phyloP scores from a whole-genome alignment of 2,888 invertebrate species.

The Dione vanillae region DNA sequence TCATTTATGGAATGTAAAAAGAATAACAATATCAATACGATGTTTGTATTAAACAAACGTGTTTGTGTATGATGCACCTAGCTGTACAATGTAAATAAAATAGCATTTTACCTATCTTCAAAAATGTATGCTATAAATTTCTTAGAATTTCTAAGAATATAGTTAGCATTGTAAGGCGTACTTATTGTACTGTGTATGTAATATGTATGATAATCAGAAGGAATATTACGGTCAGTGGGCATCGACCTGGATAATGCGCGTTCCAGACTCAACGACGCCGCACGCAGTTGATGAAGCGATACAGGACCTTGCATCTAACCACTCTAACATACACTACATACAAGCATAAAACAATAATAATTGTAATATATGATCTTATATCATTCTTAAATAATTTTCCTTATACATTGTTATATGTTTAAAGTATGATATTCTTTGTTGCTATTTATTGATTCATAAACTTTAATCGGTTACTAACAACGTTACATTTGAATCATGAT shows the following conservation, averaged over 20 bases:
- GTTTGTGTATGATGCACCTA: neutral
- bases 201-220: constrained; percentile 48
- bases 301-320: constrained; percentile 43
- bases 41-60: neutral
- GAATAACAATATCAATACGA: neutral
- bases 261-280: constrained; percentile 66
- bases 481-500: neutral
- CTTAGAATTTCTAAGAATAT: constrained; percentile 23
- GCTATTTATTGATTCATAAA: neutral
- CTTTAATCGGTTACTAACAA: neutral
- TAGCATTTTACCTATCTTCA: too few relatives aligned
- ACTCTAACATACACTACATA: constrained; percentile 30
- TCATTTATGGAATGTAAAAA: neutral
- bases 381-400: neutral
- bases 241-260: constrained; percentile 63
- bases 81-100: neutral
- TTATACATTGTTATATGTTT: neutral
- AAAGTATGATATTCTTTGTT: neutral
- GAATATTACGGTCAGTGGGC: constrained; percentile 62
- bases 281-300: constrained; percentile 49
- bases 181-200: constrained; percentile 41
- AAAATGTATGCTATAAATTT: too few relatives aligned
- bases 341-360: neutral
- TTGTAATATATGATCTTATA: neutral
- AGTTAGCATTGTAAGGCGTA: constrained; percentile 38